These are phyloP conservation scores for Amazona ochrocephala DNA, from an alignment of 2,797 vertebrate species.

Conservation along the genomic window DNA sequence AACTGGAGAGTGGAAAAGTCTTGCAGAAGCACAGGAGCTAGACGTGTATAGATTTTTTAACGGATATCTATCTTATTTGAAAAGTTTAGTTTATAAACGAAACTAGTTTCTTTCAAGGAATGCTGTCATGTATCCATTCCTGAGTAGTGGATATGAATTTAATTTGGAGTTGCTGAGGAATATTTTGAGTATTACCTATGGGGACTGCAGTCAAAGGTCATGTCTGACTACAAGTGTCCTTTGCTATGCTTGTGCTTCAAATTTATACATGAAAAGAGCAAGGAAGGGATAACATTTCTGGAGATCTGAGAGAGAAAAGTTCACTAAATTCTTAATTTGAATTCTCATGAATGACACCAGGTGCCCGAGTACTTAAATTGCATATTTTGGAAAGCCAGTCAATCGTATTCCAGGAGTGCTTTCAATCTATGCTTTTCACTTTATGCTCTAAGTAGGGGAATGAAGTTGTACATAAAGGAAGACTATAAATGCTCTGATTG, in stretches of 20 bases:
- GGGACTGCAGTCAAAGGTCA: not conserved
- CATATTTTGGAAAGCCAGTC: slow-evolving; percentile 2
- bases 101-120: not conserved
- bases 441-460: slow-evolving; percentile 25
- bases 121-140: not conserved
- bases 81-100: not conserved
- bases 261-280: not conserved
- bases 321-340: slow-evolving; percentile 18
- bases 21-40: not conserved
- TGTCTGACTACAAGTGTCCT: not conserved
- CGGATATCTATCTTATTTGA: not conserved
- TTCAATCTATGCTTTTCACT: slow-evolving; percentile 44
- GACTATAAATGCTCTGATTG: slow-evolving; percentile 44
- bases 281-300: not conserved
- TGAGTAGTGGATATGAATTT: not conserved
- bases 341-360: slow-evolving; percentile 17
- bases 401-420: slow-evolving; percentile 1
- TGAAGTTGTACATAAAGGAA: slow-evolving; percentile 36
- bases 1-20: not conserved
- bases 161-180: not conserved
- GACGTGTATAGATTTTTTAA: not conserved
- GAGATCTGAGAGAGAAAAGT: not conserved
- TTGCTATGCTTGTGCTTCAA: not conserved
- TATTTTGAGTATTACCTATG: not conserved
- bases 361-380: not conserved